Evolutionary conservation across 2,797 vertebrate species (phyloP).

Genomic region (Galagoides demidoff): DNA sequence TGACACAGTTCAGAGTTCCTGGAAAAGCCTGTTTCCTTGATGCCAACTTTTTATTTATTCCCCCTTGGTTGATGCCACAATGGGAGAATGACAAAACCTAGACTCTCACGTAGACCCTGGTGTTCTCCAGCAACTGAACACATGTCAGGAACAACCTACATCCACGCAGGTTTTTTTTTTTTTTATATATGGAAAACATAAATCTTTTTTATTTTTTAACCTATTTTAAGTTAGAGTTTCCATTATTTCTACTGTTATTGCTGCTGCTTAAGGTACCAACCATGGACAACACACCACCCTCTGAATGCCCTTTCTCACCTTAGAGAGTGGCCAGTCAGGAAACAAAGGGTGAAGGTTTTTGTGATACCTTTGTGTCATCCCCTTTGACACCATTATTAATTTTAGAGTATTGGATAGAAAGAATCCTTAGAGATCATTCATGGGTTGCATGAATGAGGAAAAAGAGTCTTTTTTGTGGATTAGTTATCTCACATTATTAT

Average conservation of each 20-base stretch:
- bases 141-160: too few species aligned
- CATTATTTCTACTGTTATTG: background rate
- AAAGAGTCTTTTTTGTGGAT: background rate
- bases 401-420: background rate
- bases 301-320: background rate
- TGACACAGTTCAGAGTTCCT: background rate
- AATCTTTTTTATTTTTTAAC: background rate
- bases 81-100: background rate
- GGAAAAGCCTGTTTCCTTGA: background rate
- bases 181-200: background rate
- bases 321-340: background rate
- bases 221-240: background rate
- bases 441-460: background rate
- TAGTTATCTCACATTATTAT: background rate
- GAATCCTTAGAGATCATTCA: background rate
- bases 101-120: background rate
- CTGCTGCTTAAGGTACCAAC: background rate
- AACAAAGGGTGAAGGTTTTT: background rate
- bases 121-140: background rate
- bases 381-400: background rate
- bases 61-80: background rate
- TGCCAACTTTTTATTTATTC: background rate
- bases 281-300: too few species aligned
- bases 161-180: too few species aligned
- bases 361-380: background rate